Evolutionary conservation across 2,113 vertebrate genomes (phyloP).

Genomic region (Peromyscus maniculatus): DNA sequence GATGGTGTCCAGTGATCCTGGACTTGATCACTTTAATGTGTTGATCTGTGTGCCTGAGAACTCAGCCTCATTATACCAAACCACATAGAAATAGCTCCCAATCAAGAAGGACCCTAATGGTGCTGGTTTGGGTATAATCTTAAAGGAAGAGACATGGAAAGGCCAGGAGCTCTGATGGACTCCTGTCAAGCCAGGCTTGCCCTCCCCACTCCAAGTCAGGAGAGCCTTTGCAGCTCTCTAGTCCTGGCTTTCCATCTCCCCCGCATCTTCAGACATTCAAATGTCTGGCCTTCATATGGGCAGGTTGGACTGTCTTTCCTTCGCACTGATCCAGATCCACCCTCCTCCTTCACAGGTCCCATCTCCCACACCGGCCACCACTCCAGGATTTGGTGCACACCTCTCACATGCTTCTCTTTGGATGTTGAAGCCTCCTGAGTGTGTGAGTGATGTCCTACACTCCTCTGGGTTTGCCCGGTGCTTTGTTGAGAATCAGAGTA

Average conservation of each 20-base stretch:
- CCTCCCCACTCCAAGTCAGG: neutral
- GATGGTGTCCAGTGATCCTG: neutral
- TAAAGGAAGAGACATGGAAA: neutral
- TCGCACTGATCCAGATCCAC: accelerated
- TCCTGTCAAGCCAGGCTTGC: no score
- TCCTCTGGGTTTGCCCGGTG: neutral
- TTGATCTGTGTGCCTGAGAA: neutral
- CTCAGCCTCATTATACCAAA: neutral
- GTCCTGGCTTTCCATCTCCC: no score
- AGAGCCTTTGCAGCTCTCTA: neutral
- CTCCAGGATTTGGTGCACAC: accelerated
- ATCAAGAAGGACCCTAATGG: neutral
- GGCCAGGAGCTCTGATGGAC: neutral
- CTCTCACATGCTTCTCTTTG: accelerated
- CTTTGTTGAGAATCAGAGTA: no score
- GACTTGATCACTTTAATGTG: neutral
- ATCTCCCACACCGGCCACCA: neutral
- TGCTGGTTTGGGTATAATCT: neutral
- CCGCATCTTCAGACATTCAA: no score
- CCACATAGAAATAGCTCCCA: neutral
- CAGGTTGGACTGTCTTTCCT: neutral
- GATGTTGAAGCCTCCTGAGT: neutral
- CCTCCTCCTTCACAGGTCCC: neutral
- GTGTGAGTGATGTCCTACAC: neutral
- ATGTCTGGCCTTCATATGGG: no score